phyloP scores from a whole-genome alignment of 2,888 invertebrate species.

The Antitype chi region DNA sequence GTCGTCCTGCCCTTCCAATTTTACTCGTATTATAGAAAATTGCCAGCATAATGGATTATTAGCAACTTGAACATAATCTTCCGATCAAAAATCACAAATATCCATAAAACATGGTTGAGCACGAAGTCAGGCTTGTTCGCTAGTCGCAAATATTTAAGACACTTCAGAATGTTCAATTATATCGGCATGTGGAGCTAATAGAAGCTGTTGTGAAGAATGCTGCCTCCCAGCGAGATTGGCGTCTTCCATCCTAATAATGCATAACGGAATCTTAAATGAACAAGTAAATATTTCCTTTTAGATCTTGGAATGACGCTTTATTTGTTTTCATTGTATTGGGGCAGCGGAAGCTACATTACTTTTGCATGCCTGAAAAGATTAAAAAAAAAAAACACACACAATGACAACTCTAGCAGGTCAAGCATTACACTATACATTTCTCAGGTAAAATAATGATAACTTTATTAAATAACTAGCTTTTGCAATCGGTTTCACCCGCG shows the following conservation, averaged over 20 bases:
- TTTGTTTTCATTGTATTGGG: conserved; percentile 29
- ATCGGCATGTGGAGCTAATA: conserved; percentile 76
- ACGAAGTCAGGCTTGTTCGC: conserved; percentile 38
- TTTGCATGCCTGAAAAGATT: neutral
- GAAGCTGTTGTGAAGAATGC: conserved; percentile 75
- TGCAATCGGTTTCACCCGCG: no score
- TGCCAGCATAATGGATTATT: neutral
- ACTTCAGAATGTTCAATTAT: conserved; percentile 83
- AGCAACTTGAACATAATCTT: neutral
- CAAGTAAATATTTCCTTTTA: conserved; percentile 47
- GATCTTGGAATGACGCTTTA: conserved; percentile 13
- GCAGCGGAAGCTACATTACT: neutral
- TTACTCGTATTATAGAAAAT: neutral
- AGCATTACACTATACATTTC: neutral
- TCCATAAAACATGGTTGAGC: neutral
- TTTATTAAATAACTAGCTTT: no score
- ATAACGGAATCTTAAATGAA: conserved; percentile 68
- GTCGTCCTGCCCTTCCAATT: neutral
- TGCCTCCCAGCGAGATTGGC: conserved; percentile 75
- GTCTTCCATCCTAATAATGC: conserved; percentile 73
- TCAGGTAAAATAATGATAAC: neutral
- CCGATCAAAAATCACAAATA: conserved; percentile 6
- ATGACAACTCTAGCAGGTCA: neutral
- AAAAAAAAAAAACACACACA: neutral
- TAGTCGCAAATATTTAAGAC: conserved; percentile 77